Conservation (phyloP, 2,888 invertebrate species). For the Rhamnusium bicolor region DNA sequence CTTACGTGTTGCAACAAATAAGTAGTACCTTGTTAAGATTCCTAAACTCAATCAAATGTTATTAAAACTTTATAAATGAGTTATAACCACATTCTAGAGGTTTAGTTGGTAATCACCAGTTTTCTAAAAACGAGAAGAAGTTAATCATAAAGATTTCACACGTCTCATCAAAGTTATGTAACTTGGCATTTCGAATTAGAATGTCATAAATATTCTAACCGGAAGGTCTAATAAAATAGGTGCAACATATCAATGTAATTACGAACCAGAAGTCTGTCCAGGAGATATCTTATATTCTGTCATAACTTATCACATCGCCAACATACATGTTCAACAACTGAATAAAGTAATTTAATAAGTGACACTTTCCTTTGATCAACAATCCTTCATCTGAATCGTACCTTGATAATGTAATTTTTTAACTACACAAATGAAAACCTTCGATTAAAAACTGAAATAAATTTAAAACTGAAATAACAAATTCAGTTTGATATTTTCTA, state of each 20-base stretch:
- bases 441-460: too few relatives aligned
- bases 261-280: conserved; percentile 4
- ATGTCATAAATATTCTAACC: conserved; percentile 4
- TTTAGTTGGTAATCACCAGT: background rate
- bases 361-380: background rate
- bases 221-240: background rate
- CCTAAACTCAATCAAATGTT: background rate
- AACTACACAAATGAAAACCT: too few relatives aligned
- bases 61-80: background rate
- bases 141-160: background rate
- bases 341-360: background rate
- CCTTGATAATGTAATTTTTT: too few relatives aligned
- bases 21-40: too few relatives aligned
- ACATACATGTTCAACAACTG: background rate
- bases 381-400: too few relatives aligned
- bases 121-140: background rate
- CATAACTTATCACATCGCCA: conserved; percentile 5
- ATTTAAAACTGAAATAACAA: too few relatives aligned
- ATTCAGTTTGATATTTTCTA: too few relatives aligned
- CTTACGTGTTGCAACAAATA: too few relatives aligned
- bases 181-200: conserved; percentile 16
- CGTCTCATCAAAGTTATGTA: background rate
- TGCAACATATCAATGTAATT: conserved; percentile 18
- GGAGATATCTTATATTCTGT: background rate
- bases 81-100: background rate